phyloP scores from a whole-genome alignment of 2,113 vertebrate genomes.

The Tamias sibiricus region DNA sequence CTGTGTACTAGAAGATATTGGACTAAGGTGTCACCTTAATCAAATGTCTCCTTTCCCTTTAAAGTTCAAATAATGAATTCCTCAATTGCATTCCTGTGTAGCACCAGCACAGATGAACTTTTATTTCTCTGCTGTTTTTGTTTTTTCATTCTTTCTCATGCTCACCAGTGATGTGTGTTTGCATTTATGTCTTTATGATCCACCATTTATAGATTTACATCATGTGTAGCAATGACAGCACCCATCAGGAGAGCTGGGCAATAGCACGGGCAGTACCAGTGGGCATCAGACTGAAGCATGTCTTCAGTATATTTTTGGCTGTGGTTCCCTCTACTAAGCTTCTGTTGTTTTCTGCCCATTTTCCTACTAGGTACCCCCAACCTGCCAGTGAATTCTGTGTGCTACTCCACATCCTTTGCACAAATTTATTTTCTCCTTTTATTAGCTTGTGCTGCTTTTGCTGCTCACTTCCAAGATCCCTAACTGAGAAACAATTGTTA shows the following conservation, averaged over 20 bases:
- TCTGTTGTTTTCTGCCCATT: conserved; percentile 16
- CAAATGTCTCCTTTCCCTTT: neutral
- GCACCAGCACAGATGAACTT: neutral
- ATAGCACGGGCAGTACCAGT: neutral
- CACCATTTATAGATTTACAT: neutral
- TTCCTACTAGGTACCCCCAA: conserved; percentile 1
- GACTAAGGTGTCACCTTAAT: neutral
- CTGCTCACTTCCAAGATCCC: neutral
- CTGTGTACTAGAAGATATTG: neutral
- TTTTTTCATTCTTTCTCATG: neutral
- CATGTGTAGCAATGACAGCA: neutral
- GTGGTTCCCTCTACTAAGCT: neutral
- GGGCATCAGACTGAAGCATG: neutral
- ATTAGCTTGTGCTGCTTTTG: conserved; percentile 18
- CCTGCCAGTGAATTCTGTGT: conserved; percentile 37
- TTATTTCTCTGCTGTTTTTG: neutral
- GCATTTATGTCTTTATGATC: neutral
- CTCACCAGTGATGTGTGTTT: neutral
- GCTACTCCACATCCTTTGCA: neutral
- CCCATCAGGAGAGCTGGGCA: neutral
- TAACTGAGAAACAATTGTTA: neutral
- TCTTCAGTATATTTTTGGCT: neutral
- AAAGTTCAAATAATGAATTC: conserved; percentile 15
- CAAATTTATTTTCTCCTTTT: conserved; percentile 24
- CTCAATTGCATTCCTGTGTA: neutral